Evolutionary conservation across 2,113 vertebrate genomes (phyloP).

Genomic region (Callopanchax toddi): DNA sequence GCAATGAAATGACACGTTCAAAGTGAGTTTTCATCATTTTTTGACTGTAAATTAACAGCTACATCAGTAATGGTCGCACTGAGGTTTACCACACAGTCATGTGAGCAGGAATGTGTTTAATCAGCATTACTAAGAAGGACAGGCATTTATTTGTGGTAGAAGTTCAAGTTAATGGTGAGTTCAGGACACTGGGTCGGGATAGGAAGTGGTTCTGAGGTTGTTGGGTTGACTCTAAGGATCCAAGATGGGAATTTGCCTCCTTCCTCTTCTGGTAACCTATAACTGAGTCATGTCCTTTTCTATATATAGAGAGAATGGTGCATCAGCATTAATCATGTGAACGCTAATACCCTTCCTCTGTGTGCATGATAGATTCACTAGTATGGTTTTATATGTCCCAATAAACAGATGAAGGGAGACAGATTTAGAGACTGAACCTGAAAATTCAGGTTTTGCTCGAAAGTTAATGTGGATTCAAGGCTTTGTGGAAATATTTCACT

Average conservation of each 20-base stretch:
- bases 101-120: conserved; percentile 62
- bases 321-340: too few relatives aligned
- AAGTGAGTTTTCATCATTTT: conserved; percentile 26
- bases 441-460: conserved; percentile 18
- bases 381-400: background rate
- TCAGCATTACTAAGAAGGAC: conserved; percentile 59
- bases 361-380: too few relatives aligned
- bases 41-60: conserved; percentile 41
- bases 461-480: conserved; percentile 27
- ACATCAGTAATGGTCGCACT: conserved; percentile 7
- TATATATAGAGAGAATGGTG: too few relatives aligned
- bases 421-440: conserved; percentile 25
- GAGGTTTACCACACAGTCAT: conserved; percentile 54
- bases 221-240: conserved; percentile 31
- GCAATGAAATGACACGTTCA: background rate
- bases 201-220: conserved; percentile 29
- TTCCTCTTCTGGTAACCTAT: background rate
- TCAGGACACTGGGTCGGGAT: conserved; percentile 14
- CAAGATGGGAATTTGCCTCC: conserved; percentile 21
- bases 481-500: conserved; percentile 42
- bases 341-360: too few relatives aligned
- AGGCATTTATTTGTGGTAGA: conserved; percentile 60
- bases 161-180: conserved; percentile 59
- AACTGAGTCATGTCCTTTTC: too few relatives aligned
- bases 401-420: background rate